Evolutionary conservation across 2,797 vertebrate genomes (phyloP).

Genomic region (Rhinophrynus dorsalis): DNA sequence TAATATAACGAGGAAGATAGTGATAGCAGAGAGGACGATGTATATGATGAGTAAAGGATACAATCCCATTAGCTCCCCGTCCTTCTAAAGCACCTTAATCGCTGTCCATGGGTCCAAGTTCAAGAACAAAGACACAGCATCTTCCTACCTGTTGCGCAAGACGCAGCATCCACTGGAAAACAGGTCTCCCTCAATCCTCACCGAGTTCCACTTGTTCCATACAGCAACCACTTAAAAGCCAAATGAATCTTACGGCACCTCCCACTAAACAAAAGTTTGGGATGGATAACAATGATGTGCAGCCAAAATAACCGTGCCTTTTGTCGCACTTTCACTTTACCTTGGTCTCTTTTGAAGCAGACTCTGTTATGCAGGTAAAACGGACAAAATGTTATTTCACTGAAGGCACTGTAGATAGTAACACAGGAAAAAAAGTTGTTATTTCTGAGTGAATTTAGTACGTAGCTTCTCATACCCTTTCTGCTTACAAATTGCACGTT

Average conservation of each 20-base stretch:
- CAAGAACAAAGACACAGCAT: constrained; percentile 68
- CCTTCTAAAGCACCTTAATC: neutral
- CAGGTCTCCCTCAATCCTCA: constrained; percentile 7
- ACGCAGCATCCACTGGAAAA: constrained; percentile 31
- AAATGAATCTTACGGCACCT: constrained; percentile 32
- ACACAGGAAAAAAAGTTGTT: constrained; percentile 16
- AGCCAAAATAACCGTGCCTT: constrained; percentile 27
- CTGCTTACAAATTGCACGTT: constrained; percentile 44
- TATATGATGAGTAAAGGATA: constrained; percentile 44
- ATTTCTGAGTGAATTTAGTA: constrained; percentile 7
- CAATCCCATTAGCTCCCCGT: constrained; percentile 1
- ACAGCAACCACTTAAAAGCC: constrained; percentile 30
- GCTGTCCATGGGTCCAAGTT: constrained; percentile 44
- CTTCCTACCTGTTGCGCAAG: constrained; percentile 89
- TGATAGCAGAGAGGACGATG: too few relatives aligned
- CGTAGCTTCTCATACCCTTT: constrained; percentile 27
- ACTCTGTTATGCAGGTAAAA: neutral
- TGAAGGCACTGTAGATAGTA: too few relatives aligned
- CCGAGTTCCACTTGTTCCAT: constrained; percentile 38
- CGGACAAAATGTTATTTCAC: neutral
- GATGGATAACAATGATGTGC: constrained; percentile 32
- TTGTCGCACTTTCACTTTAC: neutral
- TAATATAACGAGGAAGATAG: too few relatives aligned
- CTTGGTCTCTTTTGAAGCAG: neutral
- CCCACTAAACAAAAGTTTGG: constrained; percentile 29